These are phyloP conservation scores for Arothron firmamentum DNA, from an alignment of 2,113 vertebrate genomes.

Conservation along the genomic window DNA sequence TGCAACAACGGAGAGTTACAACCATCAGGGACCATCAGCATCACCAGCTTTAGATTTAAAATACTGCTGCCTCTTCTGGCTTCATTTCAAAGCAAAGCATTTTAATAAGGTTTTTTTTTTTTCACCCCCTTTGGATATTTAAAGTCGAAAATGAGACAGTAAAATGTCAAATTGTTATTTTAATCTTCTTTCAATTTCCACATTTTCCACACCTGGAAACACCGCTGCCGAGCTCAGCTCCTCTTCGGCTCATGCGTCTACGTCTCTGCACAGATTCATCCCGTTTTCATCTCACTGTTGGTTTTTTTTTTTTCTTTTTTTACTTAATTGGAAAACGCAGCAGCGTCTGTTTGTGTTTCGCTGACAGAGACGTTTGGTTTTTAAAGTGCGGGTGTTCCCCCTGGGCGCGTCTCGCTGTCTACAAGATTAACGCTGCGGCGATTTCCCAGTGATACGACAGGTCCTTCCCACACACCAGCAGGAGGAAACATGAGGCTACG, in stretches of 20 bases:
- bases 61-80: conserved; percentile 1
- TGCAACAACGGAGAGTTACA: conserved; percentile 22
- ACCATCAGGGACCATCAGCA: conserved; percentile 23
- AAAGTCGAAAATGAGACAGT: neutral
- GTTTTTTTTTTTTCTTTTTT: too few relatives aligned
- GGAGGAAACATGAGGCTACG: too few relatives aligned
- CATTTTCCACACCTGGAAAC: conserved; percentile 34
- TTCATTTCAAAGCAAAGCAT: conserved; percentile 28
- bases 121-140: conserved; percentile 19
- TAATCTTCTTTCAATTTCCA: conserved; percentile 35
- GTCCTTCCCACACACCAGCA: neutral
- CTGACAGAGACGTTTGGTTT: conserved; percentile 20
- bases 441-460: conserved; percentile 8
- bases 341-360: conserved; percentile 21
- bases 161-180: conserved; percentile 33
- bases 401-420: conserved; percentile 12
- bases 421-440: conserved; percentile 1
- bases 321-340: conserved; percentile 21
- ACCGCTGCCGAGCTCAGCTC: conserved; percentile 11
- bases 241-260: neutral
- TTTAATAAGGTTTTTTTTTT: conserved; percentile 22
- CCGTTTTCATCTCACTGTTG: conserved; percentile 19
- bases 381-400: conserved; percentile 35
- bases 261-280: conserved; percentile 17
- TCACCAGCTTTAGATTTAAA: conserved; percentile 23